Base-by-base conservation (phyloP, 2,797 vertebrate genomes). In the Sebastolobus altivelis region DNA sequence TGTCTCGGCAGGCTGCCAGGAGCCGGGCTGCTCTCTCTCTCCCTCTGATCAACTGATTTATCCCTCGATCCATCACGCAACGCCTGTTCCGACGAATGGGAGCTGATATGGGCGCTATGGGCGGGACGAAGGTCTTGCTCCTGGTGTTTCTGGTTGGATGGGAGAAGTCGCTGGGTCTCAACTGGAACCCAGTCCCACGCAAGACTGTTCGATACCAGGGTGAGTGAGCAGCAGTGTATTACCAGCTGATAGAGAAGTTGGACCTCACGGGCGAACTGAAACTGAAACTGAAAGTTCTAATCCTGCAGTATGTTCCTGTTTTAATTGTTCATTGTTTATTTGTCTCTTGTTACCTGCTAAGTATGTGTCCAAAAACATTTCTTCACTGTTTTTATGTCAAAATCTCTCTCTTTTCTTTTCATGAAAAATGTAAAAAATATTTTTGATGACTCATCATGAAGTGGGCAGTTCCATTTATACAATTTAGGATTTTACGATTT, bases 171-270 rank as follows among this genome's bases (percentile, higher is more conserved):
- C 79, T 87, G 66, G 90, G 94, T 52, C 94, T 96, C 81, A 95
- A 95, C 91, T 96, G 96, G 96, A 96, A 96, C 88, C 95, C 96
- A 9, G 22, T 95, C 73, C 95, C 96, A 1, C 95, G 95, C 78
- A 96, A 96, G 89, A 96, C 96, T 0, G 90, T 96, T 49, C 91
- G 93, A 73, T 93, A 95, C 82, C 94, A 93, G 33, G 95, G 96
- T 96, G 89, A 95, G 95, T 91, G 70, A 82, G 43, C 43, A 18
- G 43, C 77, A 58, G 25, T 18, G n/a, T 49, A 8, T 35, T 63
- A 18, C 20, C 8, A 70, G 40, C 14, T 81, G 58, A 65, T 49
- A 13, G 35, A 59, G 10, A 9, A n/a, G 58, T 59, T 18, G 1
- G 9, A 22, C 65, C 31, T 66, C 22, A 40, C 4, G 25, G 25